Evolutionary conservation across 2,113 vertebrate species (phyloP).

Genomic region (Onychostruthus taczanowskii): DNA sequence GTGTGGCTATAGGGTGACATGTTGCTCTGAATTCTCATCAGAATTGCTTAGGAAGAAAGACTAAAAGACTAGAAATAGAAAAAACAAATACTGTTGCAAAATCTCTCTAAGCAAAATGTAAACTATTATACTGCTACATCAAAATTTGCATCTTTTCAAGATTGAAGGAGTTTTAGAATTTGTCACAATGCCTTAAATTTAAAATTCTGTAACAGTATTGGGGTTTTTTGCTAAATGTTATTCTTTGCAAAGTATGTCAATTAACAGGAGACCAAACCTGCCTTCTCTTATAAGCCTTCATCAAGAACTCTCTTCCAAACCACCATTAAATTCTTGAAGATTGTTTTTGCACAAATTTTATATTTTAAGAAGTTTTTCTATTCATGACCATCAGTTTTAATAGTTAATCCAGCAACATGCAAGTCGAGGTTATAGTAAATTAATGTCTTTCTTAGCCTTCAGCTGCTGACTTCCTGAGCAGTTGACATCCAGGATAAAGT

Average conservation of each 20-base stretch:
- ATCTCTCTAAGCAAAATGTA: neutral
- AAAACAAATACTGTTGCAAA: neutral
- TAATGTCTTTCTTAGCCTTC: neutral
- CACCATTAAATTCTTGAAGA: neutral
- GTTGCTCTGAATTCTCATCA: neutral
- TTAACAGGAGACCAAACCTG: neutral
- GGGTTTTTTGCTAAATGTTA: neutral
- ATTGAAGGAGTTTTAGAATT: neutral
- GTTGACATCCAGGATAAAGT: neutral
- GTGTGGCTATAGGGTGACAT: neutral
- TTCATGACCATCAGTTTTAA: neutral
- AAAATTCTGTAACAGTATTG: neutral
- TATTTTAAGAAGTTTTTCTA: neutral
- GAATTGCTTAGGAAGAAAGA: neutral
- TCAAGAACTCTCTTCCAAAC: neutral
- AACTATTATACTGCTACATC: neutral
- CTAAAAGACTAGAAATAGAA: neutral
- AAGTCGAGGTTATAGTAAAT: neutral
- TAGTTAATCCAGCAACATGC: neutral
- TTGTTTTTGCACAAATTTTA: neutral
- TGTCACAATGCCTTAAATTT: neutral
- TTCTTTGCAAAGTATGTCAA: neutral
- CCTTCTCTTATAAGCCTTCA: neutral
- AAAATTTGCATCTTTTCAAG: neutral
- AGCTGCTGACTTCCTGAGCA: neutral